These are phyloP conservation scores for Emesis furor DNA, from an alignment of 2,888 invertebrate species.

Conservation along the genomic window DNA sequence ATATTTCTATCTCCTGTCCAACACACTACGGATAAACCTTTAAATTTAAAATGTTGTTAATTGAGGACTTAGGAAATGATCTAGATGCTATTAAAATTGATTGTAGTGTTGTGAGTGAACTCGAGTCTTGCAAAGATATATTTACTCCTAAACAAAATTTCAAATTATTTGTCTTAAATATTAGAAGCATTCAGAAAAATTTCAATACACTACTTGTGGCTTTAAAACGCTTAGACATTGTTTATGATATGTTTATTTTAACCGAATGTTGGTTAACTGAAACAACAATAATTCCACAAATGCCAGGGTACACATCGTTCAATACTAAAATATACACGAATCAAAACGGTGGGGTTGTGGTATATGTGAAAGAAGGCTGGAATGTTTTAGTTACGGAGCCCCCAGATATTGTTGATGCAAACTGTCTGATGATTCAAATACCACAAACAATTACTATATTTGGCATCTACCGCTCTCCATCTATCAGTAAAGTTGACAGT, in stretches of 20 bases:
- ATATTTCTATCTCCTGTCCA: no score
- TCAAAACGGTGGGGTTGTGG: neutral
- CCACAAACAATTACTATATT: neutral
- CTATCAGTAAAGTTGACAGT: neutral
- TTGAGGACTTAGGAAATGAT: neutral
- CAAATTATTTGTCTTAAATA: conserved; percentile 30
- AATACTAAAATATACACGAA: neutral
- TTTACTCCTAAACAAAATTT: conserved; percentile 10
- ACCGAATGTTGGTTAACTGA: neutral
- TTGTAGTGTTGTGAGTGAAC: neutral
- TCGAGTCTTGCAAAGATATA: conserved; percentile 10
- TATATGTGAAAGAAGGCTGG: neutral
- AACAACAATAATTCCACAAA: neutral
- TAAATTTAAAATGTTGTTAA: conserved; percentile 10
- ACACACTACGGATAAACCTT: no score
- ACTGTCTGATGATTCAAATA: neutral
- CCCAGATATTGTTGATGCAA: neutral
- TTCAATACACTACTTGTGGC: conserved; percentile 26
- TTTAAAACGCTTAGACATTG: neutral
- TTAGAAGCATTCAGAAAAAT: conserved; percentile 33
- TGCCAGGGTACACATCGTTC: neutral
- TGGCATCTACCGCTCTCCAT: neutral
- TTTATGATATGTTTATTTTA: neutral
- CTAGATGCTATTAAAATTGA: conserved; percentile 34
- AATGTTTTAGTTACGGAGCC: neutral